Evolutionary conservation across 1,140 invertebrate species (phyloP), one percentile per base, ranked within the genome.

Genomic region (Chironomus striatipennis): DNA sequence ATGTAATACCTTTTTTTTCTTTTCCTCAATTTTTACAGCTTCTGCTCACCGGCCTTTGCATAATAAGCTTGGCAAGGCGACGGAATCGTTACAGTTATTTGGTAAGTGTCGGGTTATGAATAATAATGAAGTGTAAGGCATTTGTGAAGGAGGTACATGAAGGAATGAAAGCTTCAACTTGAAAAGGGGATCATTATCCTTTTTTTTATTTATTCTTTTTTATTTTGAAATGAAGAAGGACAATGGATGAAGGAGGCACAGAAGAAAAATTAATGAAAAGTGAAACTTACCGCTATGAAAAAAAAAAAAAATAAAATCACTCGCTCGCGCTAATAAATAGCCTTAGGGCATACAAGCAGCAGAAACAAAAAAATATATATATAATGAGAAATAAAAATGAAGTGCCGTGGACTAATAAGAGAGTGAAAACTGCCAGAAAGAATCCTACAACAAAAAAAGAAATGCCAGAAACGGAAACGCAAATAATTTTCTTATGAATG

Each of bases 1-100:
- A 42, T 74, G 42, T 65, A n/a, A n/a, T n/a, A 70, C 43, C 47
- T 42, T 75, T 73, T 75, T 73, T 75, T 74, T 57, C 74, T 76
- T 75, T 67, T 47, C 18, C 78, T 74, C 70, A 76, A 75, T 75
- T 79, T 75, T 85, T 88, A 17, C 84, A 92, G 90, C 83, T 95
- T 77, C 92, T 94, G 57, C 84, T 94, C 64, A 95, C 93, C 75
- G 93, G 93, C 0, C 83, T 95, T 15, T 91, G 92, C 79, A 91
- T 94, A 73, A 92, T 94, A 86, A 90, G 92, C 73, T 84, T 96
- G 77, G 92, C 92, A 0, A 87, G 92, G 76, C 86, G 93, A 76
- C 88, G 91, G 77, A 93, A 94, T 83, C 86, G 93, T 79, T 94
- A 93, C 83, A 91, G 91, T 79, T 92, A 93, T 84, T 85, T 95